A percentile compares a stretch with the other conserved stretches of the same genome.
These are phyloP conservation scores for Drosophila bipectinata DNA, from an alignment of 1,140 invertebrate species.

Conservation along the genomic window DNA sequence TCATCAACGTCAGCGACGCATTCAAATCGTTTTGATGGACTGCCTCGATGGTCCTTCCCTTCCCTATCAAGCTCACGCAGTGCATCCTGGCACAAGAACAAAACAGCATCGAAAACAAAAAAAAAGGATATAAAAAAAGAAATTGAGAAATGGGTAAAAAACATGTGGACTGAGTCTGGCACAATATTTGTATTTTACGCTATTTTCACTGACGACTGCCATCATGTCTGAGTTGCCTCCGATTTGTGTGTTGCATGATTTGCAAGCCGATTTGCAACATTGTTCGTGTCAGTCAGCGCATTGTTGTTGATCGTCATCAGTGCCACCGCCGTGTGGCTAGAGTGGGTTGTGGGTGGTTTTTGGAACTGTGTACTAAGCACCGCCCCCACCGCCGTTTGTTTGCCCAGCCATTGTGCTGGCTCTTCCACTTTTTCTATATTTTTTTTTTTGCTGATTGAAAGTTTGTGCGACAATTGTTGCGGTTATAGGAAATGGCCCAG, in stretches of 20 bases:
- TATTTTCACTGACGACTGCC: constrained; percentile 72
- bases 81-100: constrained; percentile 65
- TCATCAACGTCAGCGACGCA: constrained; percentile 83
- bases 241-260: constrained; percentile 60
- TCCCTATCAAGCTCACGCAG: constrained; percentile 42
- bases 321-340: not conserved
- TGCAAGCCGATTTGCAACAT: constrained; percentile 75
- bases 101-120: constrained; percentile 43
- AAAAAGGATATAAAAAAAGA: constrained; percentile 2
- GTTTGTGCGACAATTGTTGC: constrained; percentile 76
- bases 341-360: constrained; percentile 7
- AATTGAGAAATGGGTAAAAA: constrained; percentile 35
- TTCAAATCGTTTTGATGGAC: constrained; percentile 83
- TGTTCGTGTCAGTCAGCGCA: constrained; percentile 74
- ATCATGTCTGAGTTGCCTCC: constrained; percentile 43
- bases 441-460: constrained; percentile 60
- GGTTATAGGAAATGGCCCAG: constrained; percentile 61
- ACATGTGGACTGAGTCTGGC: constrained; percentile 48
- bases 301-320: constrained; percentile 71
- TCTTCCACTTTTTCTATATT: not conserved
- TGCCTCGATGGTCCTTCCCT: constrained; percentile 24
- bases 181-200: constrained; percentile 83
- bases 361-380: constrained; percentile 26
- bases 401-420: constrained; percentile 57
- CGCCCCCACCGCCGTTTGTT: constrained; percentile 19